Base-by-base conservation (phyloP, 1,140 invertebrate genomes). In the Popillia japonica region DNA sequence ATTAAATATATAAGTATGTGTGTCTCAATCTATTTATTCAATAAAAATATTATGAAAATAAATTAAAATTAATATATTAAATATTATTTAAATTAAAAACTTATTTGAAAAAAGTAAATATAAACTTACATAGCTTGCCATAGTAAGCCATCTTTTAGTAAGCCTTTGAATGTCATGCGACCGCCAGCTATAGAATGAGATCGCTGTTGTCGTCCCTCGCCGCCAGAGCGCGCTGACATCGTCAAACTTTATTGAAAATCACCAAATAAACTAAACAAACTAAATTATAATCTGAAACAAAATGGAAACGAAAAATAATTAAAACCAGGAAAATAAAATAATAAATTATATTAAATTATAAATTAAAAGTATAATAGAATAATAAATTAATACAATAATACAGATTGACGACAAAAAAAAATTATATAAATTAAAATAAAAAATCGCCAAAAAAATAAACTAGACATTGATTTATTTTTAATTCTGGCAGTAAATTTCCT, bases 151-250 rank as follows among this genome's bases (percentile, higher is more conserved):
- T 78, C 77, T 78, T 74, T 78, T 40, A 78, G 22, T 14, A 78
- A 27, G 22, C 77, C 72, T 61, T 68, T 44, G 41, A 78, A 78
- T 3, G 77, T 72, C 10, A 59, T 44, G 22, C 77, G 77, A 48
- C 64, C 68, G 23, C 77, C 77, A 23, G 44, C 68, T 42, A 78
- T 22, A n/a, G 77, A 74, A 23, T 23, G 23, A 7, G 77, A 78
- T 14, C 77, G 41, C 64, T 74, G 77, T 27, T 78, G 77, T 42
- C 77, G 68, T 48, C 68, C 72, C n/a, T 74, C 40, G 14, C 77
- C 77, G 48, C 77, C 77, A 78, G 77, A 78, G 41, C 72, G 64
- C 34, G 77, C 77, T 44, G 77, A 78, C 77, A 78, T 78, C n/a
- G 34, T 77, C 23, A 59, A 76, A 40, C n/a, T 20, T 40, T 59